Percentiles rank a stretch among this genome's conserved stretches.
phyloP scores from a whole-genome alignment of 2,113 vertebrate species.

The Mirounga angustirostris region DNA sequence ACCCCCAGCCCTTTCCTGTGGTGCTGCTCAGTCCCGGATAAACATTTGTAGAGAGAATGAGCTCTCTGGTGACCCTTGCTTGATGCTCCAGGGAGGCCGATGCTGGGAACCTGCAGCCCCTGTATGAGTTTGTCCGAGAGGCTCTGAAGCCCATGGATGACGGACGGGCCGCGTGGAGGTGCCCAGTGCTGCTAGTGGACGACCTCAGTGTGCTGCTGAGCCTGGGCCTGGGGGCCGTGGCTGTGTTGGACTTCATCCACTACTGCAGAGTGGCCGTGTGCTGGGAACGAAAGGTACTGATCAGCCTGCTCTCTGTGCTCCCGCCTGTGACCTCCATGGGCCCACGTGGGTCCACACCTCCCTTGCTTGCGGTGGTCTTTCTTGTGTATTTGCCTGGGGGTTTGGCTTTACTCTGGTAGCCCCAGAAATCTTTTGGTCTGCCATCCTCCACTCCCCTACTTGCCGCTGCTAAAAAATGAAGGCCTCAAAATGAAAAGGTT shows the following conservation, averaged over 20 bases:
- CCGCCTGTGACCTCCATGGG: neutral
- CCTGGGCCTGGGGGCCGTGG: conserved; percentile 87
- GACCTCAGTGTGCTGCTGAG: conserved; percentile 93
- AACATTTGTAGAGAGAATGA: neutral
- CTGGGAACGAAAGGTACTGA: conserved; percentile 89
- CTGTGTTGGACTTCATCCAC: conserved; percentile 94
- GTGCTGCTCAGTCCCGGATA: neutral
- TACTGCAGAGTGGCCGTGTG: conserved; percentile 93
- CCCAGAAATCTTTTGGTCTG: neutral
- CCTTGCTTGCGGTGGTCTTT: neutral
- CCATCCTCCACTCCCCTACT: neutral
- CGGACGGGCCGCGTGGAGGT: conserved; percentile 79
- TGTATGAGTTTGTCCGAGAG: conserved; percentile 89
- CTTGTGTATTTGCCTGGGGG: neutral
- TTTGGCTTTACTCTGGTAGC: neutral
- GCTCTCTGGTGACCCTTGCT: neutral
- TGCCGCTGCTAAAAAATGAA: neutral
- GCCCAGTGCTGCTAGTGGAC: conserved; percentile 93
- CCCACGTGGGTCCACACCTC: neutral
- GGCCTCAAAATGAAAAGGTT: neutral
- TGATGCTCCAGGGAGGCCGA: conserved; percentile 81
- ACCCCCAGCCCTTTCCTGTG: neutral
- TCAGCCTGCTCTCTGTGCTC: accelerated
- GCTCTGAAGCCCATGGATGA: conserved; percentile 69
- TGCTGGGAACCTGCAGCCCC: conserved; percentile 82